These are phyloP conservation scores for Stramonita haemastoma DNA, from an alignment of 2,888 invertebrate species.

Conservation along the genomic window DNA sequence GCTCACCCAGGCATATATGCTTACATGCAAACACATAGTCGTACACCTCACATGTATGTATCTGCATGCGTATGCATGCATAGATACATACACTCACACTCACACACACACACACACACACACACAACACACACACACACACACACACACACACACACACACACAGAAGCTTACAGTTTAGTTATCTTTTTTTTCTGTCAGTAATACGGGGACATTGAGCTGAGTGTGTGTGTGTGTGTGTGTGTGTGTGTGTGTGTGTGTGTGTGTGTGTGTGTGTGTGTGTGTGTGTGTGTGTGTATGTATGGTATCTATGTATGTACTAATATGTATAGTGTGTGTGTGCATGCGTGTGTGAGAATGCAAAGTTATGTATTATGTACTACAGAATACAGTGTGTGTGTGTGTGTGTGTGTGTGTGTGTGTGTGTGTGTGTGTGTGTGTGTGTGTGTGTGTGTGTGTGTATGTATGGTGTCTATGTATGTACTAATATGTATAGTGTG, in stretches of 20 bases:
- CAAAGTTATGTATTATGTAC: too few relatives aligned
- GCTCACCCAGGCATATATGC: too few relatives aligned
- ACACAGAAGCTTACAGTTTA: not conserved
- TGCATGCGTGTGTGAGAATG: too few relatives aligned
- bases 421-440: not conserved
- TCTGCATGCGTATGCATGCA: not conserved
- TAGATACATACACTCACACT: not conserved
- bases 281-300: not conserved
- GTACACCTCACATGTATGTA: not conserved
- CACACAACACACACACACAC: not conserved
- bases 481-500: not conserved
- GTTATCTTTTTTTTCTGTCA: not conserved
- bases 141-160: slow-evolving; percentile 15
- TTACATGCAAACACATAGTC: too few relatives aligned
- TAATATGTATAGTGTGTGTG: too few relatives aligned
- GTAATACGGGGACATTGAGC: too few relatives aligned
- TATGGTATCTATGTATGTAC: not conserved
- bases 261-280: not conserved
- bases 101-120: not conserved
- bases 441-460: not conserved
- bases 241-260: not conserved
- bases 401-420: not conserved
- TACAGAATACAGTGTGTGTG: not conserved
- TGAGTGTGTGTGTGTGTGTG: not conserved
- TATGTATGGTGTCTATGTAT: not conserved